Evolutionary conservation across 2,113 vertebrate genomes (phyloP).

Genomic region (Antigone vipio): DNA sequence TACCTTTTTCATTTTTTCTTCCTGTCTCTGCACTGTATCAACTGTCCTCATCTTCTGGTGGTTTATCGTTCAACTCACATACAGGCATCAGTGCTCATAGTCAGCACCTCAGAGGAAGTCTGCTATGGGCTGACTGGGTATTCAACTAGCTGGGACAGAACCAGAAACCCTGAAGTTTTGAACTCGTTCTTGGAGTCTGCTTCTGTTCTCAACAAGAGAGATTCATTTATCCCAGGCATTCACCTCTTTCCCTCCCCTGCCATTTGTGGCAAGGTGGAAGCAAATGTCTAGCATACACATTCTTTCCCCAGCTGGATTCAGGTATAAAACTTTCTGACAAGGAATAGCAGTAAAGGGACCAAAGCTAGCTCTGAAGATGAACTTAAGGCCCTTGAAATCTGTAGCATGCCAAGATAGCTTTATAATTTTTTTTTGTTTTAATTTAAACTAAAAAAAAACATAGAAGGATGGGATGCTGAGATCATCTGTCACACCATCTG

Average conservation of each 20-base stretch:
- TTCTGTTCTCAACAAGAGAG: background rate
- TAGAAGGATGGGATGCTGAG: conserved; percentile 63
- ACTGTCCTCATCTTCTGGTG: background rate
- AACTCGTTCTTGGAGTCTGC: background rate
- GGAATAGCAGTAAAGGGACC: conserved; percentile 63
- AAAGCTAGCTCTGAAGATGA: conserved; percentile 54
- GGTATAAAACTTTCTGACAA: conserved; percentile 71
- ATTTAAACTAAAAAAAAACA: conserved; percentile 68
- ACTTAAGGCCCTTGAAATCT: conserved; percentile 64
- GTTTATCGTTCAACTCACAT: background rate
- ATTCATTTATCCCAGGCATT: background rate
- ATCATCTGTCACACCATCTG: conserved; percentile 75
- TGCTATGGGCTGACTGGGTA: background rate
- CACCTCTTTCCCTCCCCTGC: conserved; percentile 2
- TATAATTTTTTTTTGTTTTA: conserved; percentile 61
- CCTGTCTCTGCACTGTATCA: background rate
- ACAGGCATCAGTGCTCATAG: background rate
- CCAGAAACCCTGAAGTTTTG: background rate
- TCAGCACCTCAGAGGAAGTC: background rate
- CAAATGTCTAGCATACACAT: conserved; percentile 59
- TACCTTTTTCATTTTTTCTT: background rate
- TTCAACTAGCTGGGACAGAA: background rate
- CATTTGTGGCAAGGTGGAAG: conserved; percentile 61
- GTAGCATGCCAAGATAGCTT: conserved; percentile 50
- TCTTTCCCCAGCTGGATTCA: conserved; percentile 51